Percentiles rank a stretch among this genome's conserved stretches.
Conservation (phyloP, 2,888 invertebrate genomes). For the Elgonia sp. region DNA sequence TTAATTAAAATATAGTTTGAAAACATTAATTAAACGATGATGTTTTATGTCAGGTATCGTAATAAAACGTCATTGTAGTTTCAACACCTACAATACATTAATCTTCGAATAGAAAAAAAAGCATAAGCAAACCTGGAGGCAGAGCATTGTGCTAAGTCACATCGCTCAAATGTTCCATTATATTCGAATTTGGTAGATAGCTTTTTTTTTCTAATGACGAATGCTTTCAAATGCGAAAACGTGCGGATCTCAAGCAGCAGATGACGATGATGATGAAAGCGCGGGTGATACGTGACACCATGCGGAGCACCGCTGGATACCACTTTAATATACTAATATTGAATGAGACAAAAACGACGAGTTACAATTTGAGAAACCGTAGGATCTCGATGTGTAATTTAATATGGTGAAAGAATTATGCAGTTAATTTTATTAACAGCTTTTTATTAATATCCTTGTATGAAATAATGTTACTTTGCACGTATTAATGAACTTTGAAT, state of each 20-base stretch:
- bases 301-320: conserved; percentile 82
- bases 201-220: conserved; percentile 58
- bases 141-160: conserved; percentile 59
- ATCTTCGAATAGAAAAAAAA: conserved; percentile 52
- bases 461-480: not conserved
- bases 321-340: conserved; percentile 80
- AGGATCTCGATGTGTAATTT: conserved; percentile 73
- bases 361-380: conserved; percentile 79
- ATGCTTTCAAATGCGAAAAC: conserved; percentile 64
- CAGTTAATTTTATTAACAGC: conserved; percentile 42
- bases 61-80: conserved; percentile 38
- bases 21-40: not conserved
- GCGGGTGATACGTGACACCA: conserved; percentile 82
- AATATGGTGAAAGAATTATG: conserved; percentile 54
- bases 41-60: not conserved
- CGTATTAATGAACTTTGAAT: not conserved
- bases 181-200: conserved; percentile 54
- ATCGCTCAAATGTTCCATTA: conserved; percentile 59
- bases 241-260: conserved; percentile 74
- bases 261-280: conserved; percentile 83
- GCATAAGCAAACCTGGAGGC: conserved; percentile 38
- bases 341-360: conserved; percentile 70
- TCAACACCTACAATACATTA: conserved; percentile 44
- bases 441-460: conserved; percentile 28
- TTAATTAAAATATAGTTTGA: not conserved